Evolutionary conservation across 2,888 invertebrate genomes (phyloP).

Genomic region (Baccha elongata): DNA sequence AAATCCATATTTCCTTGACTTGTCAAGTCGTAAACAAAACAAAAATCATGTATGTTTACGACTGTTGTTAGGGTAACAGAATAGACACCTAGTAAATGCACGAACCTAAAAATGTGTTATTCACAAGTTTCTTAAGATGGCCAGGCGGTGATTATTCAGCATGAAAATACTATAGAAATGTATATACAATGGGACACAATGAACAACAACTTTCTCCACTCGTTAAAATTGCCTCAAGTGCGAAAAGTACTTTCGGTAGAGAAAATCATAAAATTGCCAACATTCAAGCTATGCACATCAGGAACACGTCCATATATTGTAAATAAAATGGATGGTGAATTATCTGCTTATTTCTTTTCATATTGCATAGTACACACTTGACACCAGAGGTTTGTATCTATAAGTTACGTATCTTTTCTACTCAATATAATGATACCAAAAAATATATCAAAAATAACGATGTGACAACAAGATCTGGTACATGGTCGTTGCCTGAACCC

Average conservation of each 20-base stretch:
- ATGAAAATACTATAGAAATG: too few species aligned
- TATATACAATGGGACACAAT: too few species aligned
- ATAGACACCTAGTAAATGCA: too few species aligned
- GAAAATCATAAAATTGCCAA: constrained; percentile 50
- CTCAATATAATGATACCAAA: constrained; percentile 21
- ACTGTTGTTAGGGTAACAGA: too few species aligned
- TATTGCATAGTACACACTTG: constrained; percentile 16
- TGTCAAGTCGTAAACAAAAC: too few species aligned
- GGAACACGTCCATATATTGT: constrained; percentile 5
- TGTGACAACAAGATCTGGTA: constrained; percentile 43
- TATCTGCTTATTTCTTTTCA: constrained; percentile 36
- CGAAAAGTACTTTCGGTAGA: constrained; percentile 64
- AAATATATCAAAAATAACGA: constrained; percentile 18
- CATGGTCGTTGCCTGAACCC: constrained; percentile 43
- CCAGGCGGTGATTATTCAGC: too few species aligned
- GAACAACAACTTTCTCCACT: constrained; percentile 55
- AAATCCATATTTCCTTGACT: too few species aligned
- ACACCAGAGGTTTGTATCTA: constrained; percentile 19
- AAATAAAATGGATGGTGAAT: constrained; percentile 31
- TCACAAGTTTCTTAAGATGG: too few species aligned
- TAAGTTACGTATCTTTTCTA: constrained; percentile 29
- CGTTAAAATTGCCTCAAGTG: constrained; percentile 62
- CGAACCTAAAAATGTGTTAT: too few species aligned
- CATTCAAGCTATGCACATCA: constrained; percentile 19
- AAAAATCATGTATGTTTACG: too few species aligned